Base-by-base conservation (phyloP, 2,113 vertebrate species). In the Nannobrachium achirus region DNA sequence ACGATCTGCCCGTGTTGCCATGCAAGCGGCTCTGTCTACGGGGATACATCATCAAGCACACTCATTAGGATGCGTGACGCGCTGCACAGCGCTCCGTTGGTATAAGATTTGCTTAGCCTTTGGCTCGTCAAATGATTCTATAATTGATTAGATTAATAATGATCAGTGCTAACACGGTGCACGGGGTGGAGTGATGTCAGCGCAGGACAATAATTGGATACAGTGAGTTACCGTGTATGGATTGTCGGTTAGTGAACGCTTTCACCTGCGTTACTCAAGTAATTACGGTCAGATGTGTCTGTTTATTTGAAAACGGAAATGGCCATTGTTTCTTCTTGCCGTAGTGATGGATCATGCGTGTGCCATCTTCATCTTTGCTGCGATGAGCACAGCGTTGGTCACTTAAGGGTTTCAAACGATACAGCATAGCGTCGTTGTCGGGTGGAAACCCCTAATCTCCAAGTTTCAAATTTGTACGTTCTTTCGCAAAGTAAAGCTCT, bases 111-210 rank as follows among this genome's bases (percentile, higher is more conserved):
- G 82, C 78, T 79, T 89, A 85, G 86, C 91, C 89, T 89, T 85
- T 89, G 88, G 86, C 86, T 85, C 69, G 77, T 88, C 86, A 90
- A 88, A 90, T 88, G 86, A 91, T 90, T 88, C 69, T 79, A 61
- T 92, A 91, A 91, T 92, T 90, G 90, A 90, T 91, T 88, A 80
- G 88, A 91, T 93, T 91, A 91, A 89, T 91, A 88, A 79, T 86
- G 90, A 92, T 91, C 83, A 80, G 83, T 78, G 80, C 70, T 86
- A 88, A 88, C 83, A 41, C 71, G 64, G 69, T 81, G 78, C 80
- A 77, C 72, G 78, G 77, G 84, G 76, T 80, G 58, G 74, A 83
- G 56, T 55, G 73, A 69, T 79, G 80, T 85, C 80, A 65, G 68
- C 10, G 52, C 48, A 41, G 56, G 82, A 70, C 63, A 76, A 78